Evolutionary conservation across 2,888 invertebrate species (phyloP), one percentile per base, ranked within the genome.

Genomic region (Sarcophaga rosellei): DNA sequence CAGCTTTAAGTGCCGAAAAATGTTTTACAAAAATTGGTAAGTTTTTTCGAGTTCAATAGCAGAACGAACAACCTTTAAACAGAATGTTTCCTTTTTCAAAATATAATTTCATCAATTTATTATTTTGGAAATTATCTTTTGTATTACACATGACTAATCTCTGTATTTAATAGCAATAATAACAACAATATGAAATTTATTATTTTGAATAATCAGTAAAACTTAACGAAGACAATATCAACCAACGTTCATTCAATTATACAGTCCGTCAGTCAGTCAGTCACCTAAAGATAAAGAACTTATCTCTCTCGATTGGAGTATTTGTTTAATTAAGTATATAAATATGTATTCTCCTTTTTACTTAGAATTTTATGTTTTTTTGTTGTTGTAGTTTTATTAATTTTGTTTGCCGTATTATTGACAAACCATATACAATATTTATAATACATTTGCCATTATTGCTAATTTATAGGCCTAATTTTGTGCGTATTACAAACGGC

Each of bases 1-100:
- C 15, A 1, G 23, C 4, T 15, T 20, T 6, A 35, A 35, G 10
- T 35, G 35, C 8, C 5, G 75, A 35, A 17, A 75, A 84, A 3
- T 88, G 88, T 59, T 87, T 23, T 73, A 81, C 87, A 25, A 63
- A 81, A 75, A 70, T 80, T 79, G 87, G 88, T 88, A 79, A 84
- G 85, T 47, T 11, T 35, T 35, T 35, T 35, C 8, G 35, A 6
- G 6, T 35, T 6, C 35, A 35, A 35, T 25, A 25, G 25, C 25
- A 25, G 25, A 25, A 25, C 0, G 4, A 2, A 6, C 6, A 10
- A 35, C 35, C 35, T 35, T 35, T 35, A 35, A 53, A 12, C 17
- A 15, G 17, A 15, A 53, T 53, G n/a, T 53, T 47, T 15, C 15
- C n/a, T 10, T 53, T 53, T 53, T 35, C 35, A 35, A 35, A 35